phyloP scores from a whole-genome alignment of 1,140 invertebrate species.

The Druon quercuslanigerum region DNA sequence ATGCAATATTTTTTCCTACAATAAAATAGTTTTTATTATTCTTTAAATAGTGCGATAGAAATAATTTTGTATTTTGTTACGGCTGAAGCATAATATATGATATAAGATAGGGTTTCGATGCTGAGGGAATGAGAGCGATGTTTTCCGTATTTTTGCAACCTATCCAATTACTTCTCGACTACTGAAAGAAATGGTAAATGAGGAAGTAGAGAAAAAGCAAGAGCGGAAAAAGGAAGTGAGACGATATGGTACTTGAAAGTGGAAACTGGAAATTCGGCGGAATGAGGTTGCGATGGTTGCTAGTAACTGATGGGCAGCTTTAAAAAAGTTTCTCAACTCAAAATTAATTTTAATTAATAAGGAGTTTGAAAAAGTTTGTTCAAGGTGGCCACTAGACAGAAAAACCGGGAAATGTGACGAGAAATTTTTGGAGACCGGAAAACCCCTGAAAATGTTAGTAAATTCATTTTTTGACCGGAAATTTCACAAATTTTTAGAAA shows the following conservation, averaged over 20 bases:
- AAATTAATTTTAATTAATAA: not conserved
- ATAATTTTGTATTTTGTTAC: not conserved
- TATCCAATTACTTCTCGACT: slow-evolving; percentile 6
- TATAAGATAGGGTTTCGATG: slow-evolving; percentile 2
- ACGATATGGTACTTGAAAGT: not conserved
- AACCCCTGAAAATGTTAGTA: too few relatives aligned
- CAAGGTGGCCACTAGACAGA: not conserved
- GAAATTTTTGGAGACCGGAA: too few relatives aligned
- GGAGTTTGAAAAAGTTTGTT: not conserved
- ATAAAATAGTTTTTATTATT: not conserved
- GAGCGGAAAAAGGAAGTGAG: not conserved
- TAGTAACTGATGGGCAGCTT: not conserved
- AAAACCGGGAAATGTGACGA: too few relatives aligned
- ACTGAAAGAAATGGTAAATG: slow-evolving; percentile 7
- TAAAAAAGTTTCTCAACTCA: not conserved
- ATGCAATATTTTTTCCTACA: too few relatives aligned
- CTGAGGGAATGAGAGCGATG: not conserved
- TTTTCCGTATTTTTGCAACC: slow-evolving; percentile 12
- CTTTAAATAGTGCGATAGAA: not conserved
- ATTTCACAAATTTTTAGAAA: too few relatives aligned
- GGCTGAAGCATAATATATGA: not conserved
- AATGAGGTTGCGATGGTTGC: slow-evolving; percentile 3
- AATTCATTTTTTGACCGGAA: too few relatives aligned
- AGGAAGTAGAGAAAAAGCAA: not conserved
- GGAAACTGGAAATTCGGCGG: not conserved